Evolutionary conservation across 2,113 vertebrate genomes (phyloP).

Genomic region (Erythrolamprus reginae): DNA sequence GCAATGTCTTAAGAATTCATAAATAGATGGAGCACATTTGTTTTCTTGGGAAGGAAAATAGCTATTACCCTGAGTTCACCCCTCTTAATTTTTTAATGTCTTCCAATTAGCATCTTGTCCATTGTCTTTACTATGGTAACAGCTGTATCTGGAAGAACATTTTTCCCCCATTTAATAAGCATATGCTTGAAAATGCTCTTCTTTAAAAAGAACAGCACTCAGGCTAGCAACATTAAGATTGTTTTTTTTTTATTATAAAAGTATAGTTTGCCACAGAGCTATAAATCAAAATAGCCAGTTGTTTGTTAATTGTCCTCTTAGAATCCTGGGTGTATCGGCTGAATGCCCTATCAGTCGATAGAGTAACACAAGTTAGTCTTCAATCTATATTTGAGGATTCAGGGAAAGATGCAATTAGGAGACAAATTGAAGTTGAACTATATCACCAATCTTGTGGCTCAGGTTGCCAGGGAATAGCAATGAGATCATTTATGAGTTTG

Average conservation of each 20-base stretch:
- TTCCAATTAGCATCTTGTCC: slow-evolving; percentile 9
- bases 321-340: slow-evolving; percentile 25
- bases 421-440: slow-evolving; percentile 6
- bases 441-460: neutral
- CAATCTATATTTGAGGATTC: neutral
- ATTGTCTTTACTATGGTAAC: slow-evolving; percentile 43
- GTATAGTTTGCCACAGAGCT: slow-evolving; percentile 55
- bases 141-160: slow-evolving; percentile 44
- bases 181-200: slow-evolving; percentile 51
- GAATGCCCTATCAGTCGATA: neutral
- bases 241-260: slow-evolving; percentile 6
- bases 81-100: slow-evolving; percentile 12
- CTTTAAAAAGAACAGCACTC: slow-evolving; percentile 50
- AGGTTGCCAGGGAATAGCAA: slow-evolving; percentile 1
- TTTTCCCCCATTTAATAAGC: slow-evolving; percentile 39
- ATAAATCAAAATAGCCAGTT: slow-evolving; percentile 46
- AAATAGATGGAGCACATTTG: neutral
- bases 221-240: slow-evolving; percentile 27
- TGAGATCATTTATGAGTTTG: slow-evolving; percentile 12
- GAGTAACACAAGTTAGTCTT: slow-evolving; percentile 35
- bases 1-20: neutral
- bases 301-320: slow-evolving; percentile 28
- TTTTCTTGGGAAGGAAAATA: neutral
- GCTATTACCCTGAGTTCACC: slow-evolving; percentile 28
- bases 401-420: slow-evolving; percentile 11